Base-by-base conservation (phyloP, 2,113 vertebrate genomes). In the Cyprinodon variegatus region DNA sequence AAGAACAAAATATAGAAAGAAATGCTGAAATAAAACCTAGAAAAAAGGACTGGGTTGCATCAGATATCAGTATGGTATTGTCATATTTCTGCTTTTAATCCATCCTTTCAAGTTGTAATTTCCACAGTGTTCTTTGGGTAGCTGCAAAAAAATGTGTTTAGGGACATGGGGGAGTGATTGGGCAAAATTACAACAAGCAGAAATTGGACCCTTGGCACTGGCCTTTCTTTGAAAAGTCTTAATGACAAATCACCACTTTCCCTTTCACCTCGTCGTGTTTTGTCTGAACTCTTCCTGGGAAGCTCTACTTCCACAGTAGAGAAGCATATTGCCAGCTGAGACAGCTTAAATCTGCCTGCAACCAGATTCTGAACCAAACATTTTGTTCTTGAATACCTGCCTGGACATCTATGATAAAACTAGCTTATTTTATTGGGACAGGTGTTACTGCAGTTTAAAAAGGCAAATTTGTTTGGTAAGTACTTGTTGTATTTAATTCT, bases 191-290 rank as follows among this genome's bases (percentile, higher is more conserved):
- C 84, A 91, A 90, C 85, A 79, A 83, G 76, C 77, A 82, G 84
- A 84, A 92, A 93, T 89, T 92, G 89, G 90, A 86, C 90, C 90
- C 86, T 89, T 89, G 89, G 91, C 86, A 85, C 86, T 76, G 82
- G 80, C 76, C 83, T 86, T 88, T 88, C 88, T 92, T 92, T 91
- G 89, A 93, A 91, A 92, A 88, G 83, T 85, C 87, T 77, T 92
- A 93, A 93, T 94, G 93, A 94, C 91, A 93, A 94, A 93, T 93
- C 84, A 91, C 91, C 90, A 90, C 89, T 94, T 94, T 93, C 86
- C 84, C 79, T 92, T 89, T 87, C 87, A 89, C 83, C 87, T 89
- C 85, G 88, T 91, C 78, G 86, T 83, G 91, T 92, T 93, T 89
- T 89, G 82, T 89, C 86, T 88, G 83, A 63, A 72, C 76, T 89